phyloP scores from a whole-genome alignment of 1,140 invertebrate species.

The Pogonognathellus flavescens region DNA sequence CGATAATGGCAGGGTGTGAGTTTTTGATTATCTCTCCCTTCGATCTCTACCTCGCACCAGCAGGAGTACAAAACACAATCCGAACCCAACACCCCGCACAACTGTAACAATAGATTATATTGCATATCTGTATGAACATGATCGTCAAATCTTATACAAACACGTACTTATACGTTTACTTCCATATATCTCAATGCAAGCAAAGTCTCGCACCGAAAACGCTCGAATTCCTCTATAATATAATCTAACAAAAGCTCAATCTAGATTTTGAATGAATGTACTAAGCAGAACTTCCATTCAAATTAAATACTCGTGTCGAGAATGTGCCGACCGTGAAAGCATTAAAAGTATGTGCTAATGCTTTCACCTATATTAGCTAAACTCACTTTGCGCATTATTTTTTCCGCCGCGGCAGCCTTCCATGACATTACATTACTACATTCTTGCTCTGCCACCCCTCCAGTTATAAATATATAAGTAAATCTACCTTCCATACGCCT shows the following conservation, averaged over 20 bases:
- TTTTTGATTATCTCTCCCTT: constrained; percentile 59
- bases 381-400: constrained; percentile 23
- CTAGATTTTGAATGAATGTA: constrained; percentile 13
- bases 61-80: constrained; percentile 10
- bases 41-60: constrained; percentile 52
- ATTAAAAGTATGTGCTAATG: constrained; percentile 43
- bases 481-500: too few species aligned
- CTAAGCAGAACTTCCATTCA: constrained; percentile 13
- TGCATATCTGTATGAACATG: neutral
- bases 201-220: neutral
- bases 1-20: constrained; percentile 58
- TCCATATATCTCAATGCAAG: neutral
- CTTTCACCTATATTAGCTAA: constrained; percentile 47
- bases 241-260: neutral
- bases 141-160: constrained; percentile 15
- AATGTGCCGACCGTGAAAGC: constrained; percentile 18
- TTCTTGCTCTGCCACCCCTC: neutral
- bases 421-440: constrained; percentile 35
- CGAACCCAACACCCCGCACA: constrained; percentile 31
- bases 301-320: constrained; percentile 34
- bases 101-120: constrained; percentile 13
- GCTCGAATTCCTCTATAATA: neutral
- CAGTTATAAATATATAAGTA: neutral
- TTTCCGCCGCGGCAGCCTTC: constrained; percentile 24
- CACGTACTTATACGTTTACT: neutral